phyloP scores from a whole-genome alignment of 2,888 invertebrate genomes.

The Idaea dimidiata region DNA sequence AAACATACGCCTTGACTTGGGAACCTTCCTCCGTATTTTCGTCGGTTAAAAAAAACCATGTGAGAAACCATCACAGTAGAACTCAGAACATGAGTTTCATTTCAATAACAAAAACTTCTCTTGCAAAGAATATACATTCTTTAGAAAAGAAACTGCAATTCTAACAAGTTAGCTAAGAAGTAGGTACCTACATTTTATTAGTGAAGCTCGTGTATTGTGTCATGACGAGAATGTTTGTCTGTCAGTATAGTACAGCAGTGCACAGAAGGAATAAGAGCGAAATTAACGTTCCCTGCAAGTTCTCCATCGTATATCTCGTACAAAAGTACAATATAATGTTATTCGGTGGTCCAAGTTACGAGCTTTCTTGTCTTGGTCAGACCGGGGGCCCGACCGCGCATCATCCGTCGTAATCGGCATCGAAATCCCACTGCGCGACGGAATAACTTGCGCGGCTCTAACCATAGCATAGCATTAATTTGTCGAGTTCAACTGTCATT shows the following conservation, averaged over 20 bases:
- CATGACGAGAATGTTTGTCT: slow-evolving; percentile 16
- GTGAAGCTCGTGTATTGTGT: slow-evolving; percentile 14
- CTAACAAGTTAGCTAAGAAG: background rate
- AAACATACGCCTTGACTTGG: too few species aligned
- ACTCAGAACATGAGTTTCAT: too few species aligned
- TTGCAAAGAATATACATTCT: background rate
- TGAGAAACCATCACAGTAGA: too few species aligned
- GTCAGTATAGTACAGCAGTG: slow-evolving; percentile 27
- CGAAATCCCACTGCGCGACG: too few species aligned
- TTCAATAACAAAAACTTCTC: too few species aligned
- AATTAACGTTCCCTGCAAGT: slow-evolving; percentile 34
- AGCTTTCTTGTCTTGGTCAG: background rate
- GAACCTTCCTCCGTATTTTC: too few species aligned
- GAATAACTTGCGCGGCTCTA: too few species aligned
- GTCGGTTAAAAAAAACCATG: too few species aligned
- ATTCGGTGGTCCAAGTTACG: slow-evolving; percentile 25
- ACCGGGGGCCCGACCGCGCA: too few species aligned
- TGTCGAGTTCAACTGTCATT: too few species aligned
- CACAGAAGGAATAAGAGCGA: slow-evolving; percentile 36
- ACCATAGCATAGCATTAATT: too few species aligned
- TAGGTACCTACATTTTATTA: slow-evolving; percentile 13
- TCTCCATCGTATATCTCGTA: slow-evolving; percentile 28
- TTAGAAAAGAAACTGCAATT: background rate
- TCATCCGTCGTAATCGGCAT: too few species aligned
- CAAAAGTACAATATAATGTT: slow-evolving; percentile 42